Base-by-base conservation (phyloP, 2,113 vertebrate species). In the Agapornis roseicollis region DNA sequence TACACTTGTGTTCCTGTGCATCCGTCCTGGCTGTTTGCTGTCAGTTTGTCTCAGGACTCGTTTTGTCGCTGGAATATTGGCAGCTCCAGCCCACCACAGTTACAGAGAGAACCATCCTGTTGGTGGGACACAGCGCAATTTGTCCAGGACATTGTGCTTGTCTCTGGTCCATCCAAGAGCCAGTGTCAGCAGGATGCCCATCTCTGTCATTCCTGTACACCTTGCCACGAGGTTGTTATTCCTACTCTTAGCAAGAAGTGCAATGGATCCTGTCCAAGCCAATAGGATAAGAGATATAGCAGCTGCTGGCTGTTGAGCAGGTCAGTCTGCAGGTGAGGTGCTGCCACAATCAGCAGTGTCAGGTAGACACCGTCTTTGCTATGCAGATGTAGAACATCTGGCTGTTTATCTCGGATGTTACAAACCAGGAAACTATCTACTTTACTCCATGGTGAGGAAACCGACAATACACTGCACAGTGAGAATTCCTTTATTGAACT, bases 171-270 rank as follows among this genome's bases (percentile, higher is more conserved):
- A 20, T 91, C 37, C 31, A 28, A 29, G 85, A 87, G 70, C 7
- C 2, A 0, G 31, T 1, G 1, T 0, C 87, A 65, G 88, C 88
- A 52, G 78, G 46, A 29, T 81, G 69, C 92, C 90, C 28, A 52
- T 81, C 85, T 86, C 63, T 70, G 5, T n/a, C 33, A 47, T 35
- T 70, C 28, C 77, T 73, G 35, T 39, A 61, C 16, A 65, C n/a
- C 58, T 77, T 64, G 60, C 44, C 0, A 0, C 0, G 0, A 55
- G 71, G 39, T 10, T 80, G 41, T 89, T 89, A 56, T 12, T 94
- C 18, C 49, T 72, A 3, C 50, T 88, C 22, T 52, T 84, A 77
- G n/a, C 60, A 65, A 60, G 64, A 93, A 49, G 13, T 29, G 29
- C 33, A 11, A 11, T 49, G 69, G 78, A 84, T 70, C 50, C 55